Evolutionary conservation across 2,888 invertebrate species (phyloP).

Genomic region (Troides oblongomaculatus): DNA sequence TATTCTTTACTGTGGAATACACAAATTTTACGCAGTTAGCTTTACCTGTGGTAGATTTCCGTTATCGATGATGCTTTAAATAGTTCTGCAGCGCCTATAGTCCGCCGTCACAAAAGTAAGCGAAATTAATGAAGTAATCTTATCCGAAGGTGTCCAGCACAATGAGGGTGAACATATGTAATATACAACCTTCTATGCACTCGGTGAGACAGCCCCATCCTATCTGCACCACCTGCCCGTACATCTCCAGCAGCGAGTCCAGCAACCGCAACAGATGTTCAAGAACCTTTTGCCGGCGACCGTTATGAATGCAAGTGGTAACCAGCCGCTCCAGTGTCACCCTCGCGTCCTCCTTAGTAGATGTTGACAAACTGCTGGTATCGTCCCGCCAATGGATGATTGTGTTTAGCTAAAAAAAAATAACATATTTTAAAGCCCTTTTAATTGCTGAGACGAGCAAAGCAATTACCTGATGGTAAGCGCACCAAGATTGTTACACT

Average conservation of each 20-base stretch:
- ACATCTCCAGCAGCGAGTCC: conserved; percentile 41
- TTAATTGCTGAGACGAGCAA: no score
- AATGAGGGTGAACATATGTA: not conserved
- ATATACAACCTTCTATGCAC: conserved; percentile 41
- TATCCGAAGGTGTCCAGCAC: no score
- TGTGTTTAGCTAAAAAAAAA: conserved; percentile 40
- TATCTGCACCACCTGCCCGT: conserved; percentile 36
- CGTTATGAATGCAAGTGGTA: conserved; percentile 42
- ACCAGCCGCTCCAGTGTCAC: conserved; percentile 40
- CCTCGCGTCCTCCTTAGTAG: conserved; percentile 33
- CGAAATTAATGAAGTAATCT: no score
- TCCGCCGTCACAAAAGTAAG: no score
- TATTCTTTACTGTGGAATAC: conserved; percentile 2
- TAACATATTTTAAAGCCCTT: not conserved
- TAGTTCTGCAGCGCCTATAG: no score
- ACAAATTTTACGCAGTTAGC: no score
- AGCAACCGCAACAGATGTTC: conserved; percentile 41
- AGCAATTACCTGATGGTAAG: no score
- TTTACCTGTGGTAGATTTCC: no score
- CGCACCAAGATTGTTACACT: no score
- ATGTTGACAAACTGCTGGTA: conserved; percentile 11
- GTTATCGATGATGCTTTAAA: no score
- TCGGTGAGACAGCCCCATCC: conserved; percentile 44
- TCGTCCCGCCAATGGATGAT: conserved; percentile 42
- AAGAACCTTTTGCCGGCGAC: conserved; percentile 30